Base-by-base conservation (phyloP, 2,888 invertebrate genomes). In the Physocephala rufipes region DNA sequence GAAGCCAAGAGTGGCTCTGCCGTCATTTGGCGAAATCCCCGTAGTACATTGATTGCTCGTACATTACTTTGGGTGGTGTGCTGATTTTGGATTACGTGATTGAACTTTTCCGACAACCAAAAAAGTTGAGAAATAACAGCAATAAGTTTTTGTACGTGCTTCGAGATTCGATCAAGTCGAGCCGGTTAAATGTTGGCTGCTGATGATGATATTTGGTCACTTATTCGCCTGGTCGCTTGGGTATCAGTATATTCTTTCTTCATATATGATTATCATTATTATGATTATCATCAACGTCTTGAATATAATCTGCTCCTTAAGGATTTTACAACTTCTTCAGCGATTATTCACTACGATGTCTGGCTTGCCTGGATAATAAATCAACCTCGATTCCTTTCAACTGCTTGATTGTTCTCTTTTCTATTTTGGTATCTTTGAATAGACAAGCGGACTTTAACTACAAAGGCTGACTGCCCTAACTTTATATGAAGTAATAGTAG, bases 381-480 rank as follows among this genome's bases (percentile, higher is more conserved):
- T 68, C 68, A 68, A 68, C 68, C 68, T 62, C 62, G 68, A 68
- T 68, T 68, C 68, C 61, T 68, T 68, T 68, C 68, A 68, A 68
- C 68, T 68, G 68, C 62, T 68, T 36, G 9, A 36, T 36, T n/a
- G n/a, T n/a, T n/a, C 4, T 36, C 9, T 68, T 62, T 62, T 61
- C 28, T 62, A 49, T 26, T 26, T 58, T 15, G 21, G 16, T 28
- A 28, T 24, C 24, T 24, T 36, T 36, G 36, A 36, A 9, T 4
- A 36, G 36, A 36, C 36, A 9, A 9, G 5, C 9, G 36, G n/a
- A n/a, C 36, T 36, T 9, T 36, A 9, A 36, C 36, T 36, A 36
- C 36, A 9, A 7, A 36, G 15, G 58, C 28, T 58, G 5, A 19
- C 28, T 13, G 36, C 4, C 58, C 15, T 58, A 26, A 58, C 43